These are phyloP conservation scores for Aythya fuligula DNA, from an alignment of 2,797 vertebrate species.

Conservation along the genomic window DNA sequence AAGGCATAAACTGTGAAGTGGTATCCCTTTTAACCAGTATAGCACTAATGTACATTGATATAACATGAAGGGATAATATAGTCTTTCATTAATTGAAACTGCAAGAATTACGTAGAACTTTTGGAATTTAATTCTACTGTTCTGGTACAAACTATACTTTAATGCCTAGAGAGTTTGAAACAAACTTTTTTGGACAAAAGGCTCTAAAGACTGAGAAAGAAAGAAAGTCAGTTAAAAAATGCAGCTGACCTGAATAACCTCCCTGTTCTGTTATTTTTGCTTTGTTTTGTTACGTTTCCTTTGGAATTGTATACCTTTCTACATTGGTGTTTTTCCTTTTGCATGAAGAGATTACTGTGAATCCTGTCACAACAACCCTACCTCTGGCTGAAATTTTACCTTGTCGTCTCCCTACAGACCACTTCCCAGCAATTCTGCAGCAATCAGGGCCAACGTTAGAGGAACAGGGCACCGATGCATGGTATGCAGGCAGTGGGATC, in stretches of 20 bases:
- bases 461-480: background rate
- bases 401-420: background rate
- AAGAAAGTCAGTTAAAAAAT: background rate
- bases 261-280: background rate
- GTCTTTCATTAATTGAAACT: background rate
- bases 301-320: background rate
- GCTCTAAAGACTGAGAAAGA: background rate
- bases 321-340: background rate
- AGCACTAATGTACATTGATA: background rate
- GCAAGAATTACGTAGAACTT: background rate
- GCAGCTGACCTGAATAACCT: background rate
- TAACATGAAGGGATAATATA: background rate
- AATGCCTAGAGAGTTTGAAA: background rate
- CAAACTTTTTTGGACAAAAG: background rate
- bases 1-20: conserved; percentile 24
- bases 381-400: background rate
- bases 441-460: no score
- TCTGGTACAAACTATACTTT: background rate
- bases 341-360: background rate
- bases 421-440: background rate
- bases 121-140: background rate
- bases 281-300: background rate
- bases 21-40: conserved; percentile 17
- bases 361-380: background rate
- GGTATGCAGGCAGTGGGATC: background rate